phyloP scores from a whole-genome alignment of 2,113 vertebrate species.

The Paradisaea rubra region DNA sequence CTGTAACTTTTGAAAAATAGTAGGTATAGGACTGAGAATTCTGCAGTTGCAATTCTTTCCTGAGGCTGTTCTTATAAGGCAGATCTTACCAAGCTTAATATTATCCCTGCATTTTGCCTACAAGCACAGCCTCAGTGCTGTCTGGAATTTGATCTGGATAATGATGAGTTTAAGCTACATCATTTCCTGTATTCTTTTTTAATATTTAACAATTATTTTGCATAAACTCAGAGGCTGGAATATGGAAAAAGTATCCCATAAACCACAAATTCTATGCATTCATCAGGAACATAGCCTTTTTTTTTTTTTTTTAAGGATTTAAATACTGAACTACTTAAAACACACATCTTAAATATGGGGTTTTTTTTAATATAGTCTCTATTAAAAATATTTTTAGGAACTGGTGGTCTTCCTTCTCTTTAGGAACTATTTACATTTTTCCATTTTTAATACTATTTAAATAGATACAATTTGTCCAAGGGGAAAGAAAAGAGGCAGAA shows the following conservation, averaged over 20 bases:
- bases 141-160: neutral
- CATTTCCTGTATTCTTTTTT: neutral
- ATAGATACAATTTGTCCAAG: neutral
- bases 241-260: neutral
- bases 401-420: neutral
- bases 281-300: neutral
- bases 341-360: neutral
- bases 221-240: neutral
- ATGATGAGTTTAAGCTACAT: neutral
- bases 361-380: neutral
- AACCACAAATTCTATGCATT: neutral
- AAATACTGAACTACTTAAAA: neutral
- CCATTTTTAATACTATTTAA: neutral
- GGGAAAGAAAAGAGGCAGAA: neutral
- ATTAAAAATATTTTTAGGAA: neutral
- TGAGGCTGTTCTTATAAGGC: neutral
- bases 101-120: neutral
- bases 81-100: neutral
- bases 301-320: neutral
- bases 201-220: neutral
- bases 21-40: neutral
- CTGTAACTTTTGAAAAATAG: neutral
- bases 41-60: neutral
- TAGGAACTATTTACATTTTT: neutral
- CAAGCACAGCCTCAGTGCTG: neutral